phyloP scores from a whole-genome alignment of 2,113 vertebrate genomes.

The Heterocephalus glaber region DNA sequence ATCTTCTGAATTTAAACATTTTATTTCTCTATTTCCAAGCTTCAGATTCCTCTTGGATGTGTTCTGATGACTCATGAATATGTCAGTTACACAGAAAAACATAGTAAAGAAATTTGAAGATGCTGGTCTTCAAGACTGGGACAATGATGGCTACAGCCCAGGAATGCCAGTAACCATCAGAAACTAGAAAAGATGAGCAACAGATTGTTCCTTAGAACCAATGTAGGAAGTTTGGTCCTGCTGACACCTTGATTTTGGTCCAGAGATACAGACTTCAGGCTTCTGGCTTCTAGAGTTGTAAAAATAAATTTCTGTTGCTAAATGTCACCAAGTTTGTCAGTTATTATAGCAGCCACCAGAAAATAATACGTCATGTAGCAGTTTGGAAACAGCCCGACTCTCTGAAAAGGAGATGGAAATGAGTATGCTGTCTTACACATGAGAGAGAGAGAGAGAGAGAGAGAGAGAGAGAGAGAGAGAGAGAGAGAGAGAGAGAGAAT shows the following conservation, averaged over 20 bases:
- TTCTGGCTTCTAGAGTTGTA: background rate
- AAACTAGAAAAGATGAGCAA: background rate
- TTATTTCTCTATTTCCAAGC: background rate
- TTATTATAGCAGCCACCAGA: background rate
- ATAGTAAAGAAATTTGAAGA: background rate
- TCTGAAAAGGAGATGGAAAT: background rate
- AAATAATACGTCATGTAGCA: background rate
- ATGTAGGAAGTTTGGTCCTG: rapidly evolving
- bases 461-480: background rate
- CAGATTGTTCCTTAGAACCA: background rate
- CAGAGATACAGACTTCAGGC: background rate
- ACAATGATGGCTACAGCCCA: background rate
- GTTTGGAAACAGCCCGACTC: background rate
- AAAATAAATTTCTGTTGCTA: background rate
- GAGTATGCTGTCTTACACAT: background rate
- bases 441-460: background rate
- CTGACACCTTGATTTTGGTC: too few species aligned
- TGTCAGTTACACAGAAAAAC: background rate
- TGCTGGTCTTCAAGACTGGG: background rate
- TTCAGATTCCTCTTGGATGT: background rate
- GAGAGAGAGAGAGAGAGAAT: too few species aligned
- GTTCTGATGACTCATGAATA: background rate
- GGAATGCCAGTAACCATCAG: background rate
- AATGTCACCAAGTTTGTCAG: background rate
- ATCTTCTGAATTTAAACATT: slow-evolving; percentile 13